Evolutionary conservation across 2,113 vertebrate species (phyloP).

Genomic region (Nesogale talazaci): DNA sequence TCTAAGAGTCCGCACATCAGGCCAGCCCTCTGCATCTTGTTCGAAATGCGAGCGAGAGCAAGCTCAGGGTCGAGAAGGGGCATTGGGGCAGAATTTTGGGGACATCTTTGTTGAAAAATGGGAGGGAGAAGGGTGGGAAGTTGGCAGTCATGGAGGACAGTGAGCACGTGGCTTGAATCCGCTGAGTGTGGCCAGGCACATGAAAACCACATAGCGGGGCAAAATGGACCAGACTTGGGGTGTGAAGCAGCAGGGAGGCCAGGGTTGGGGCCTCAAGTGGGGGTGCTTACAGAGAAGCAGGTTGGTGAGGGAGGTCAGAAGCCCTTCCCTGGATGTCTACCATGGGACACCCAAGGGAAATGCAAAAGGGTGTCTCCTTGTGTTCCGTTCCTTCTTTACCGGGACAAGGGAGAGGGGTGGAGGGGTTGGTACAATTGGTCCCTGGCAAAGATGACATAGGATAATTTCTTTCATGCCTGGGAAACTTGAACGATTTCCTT

Average conservation of each 20-base stretch:
- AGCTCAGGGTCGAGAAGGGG: background rate
- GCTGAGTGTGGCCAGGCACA: background rate
- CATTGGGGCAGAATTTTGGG: background rate
- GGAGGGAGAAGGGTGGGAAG: background rate
- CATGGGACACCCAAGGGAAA: background rate
- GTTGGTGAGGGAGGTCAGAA: background rate
- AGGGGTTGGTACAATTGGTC: background rate
- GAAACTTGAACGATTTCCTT: background rate
- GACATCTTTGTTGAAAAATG: background rate
- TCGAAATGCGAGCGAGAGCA: background rate
- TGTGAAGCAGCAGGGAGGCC: too few relatives aligned
- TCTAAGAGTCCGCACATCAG: too few relatives aligned
- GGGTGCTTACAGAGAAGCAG: background rate
- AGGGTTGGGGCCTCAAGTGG: background rate
- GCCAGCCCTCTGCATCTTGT: background rate
- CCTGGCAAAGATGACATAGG: background rate
- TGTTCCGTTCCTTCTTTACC: too few relatives aligned
- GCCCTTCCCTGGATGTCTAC: background rate
- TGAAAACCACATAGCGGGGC: too few relatives aligned
- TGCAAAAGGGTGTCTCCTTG: background rate
- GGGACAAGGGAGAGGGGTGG: too few relatives aligned
- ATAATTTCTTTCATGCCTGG: background rate
- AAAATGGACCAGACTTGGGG: background rate
- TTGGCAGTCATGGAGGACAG: rapidly evolving
- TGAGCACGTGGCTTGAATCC: rapidly evolving